A percentile compares a stretch with the other conserved stretches of the same genome.
Conservation (phyloP, 2,888 invertebrate genomes). For the Drosophila parthenogenetica region DNA sequence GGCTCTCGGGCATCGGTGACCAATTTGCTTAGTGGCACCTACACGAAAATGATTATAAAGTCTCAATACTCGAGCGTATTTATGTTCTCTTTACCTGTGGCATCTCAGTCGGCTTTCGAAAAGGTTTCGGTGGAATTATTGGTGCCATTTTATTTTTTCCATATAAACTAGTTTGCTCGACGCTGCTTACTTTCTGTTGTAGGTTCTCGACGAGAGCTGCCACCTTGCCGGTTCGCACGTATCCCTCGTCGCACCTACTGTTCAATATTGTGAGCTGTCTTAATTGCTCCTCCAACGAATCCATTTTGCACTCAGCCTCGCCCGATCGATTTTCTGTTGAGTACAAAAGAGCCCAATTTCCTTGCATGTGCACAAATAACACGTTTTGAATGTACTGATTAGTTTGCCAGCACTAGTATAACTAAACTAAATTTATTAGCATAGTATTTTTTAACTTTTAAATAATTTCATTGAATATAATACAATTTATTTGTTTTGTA, state of each 20-base stretch:
- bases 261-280: conserved; percentile 89
- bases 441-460: not conserved
- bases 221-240: conserved; percentile 44
- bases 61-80: too few relatives aligned
- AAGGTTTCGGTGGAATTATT: conserved; percentile 92
- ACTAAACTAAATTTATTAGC: too few relatives aligned
- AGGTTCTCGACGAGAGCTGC: conserved; percentile 49
- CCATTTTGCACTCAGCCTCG: conserved; percentile 83
- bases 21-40: conserved; percentile 91
- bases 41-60: not conserved
- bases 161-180: conserved; percentile 71
- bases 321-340: not conserved
- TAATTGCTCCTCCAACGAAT: conserved; percentile 90
- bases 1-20: conserved; percentile 90
- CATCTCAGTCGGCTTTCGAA: conserved; percentile 86
- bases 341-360: not conserved
- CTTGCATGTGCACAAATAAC: not conserved
- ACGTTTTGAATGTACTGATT: not conserved
- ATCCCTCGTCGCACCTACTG: conserved; percentile 59
- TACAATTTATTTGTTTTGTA: not conserved
- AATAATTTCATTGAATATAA: not conserved
- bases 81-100: conserved; percentile 84
- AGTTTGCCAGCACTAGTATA: too few relatives aligned
- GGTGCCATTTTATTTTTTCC: conserved; percentile 89
- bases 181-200: conserved; percentile 33